Conservation (phyloP, 2,797 vertebrate species). For the Propithecus perrieri region DNA sequence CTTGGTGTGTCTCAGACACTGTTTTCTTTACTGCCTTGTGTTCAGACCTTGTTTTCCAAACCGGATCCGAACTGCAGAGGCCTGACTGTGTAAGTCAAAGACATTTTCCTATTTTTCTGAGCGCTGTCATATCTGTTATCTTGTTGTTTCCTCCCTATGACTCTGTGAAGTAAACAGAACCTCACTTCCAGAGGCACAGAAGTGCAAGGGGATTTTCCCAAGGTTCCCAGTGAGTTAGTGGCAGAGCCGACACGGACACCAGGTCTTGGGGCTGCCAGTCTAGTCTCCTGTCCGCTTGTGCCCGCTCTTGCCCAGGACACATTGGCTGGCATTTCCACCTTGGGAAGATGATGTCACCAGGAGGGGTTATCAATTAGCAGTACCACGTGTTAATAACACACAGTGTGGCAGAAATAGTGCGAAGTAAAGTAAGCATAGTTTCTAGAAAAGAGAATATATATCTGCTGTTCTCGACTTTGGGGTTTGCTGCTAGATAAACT, state of each 20-base stretch:
- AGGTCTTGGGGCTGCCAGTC: neutral
- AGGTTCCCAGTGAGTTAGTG: neutral
- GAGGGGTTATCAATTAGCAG: neutral
- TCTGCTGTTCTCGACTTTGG: conserved; percentile 1
- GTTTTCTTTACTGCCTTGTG: neutral
- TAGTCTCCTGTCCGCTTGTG: neutral
- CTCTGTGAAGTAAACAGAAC: neutral
- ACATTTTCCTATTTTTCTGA: neutral
- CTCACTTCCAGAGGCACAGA: neutral
- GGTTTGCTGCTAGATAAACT: conserved; percentile 76
- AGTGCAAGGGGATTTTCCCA: neutral
- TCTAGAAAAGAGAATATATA: neutral
- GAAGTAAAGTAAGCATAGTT: neutral
- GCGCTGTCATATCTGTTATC: neutral
- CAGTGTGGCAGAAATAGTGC: neutral
- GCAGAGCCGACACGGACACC: fast-evolving
- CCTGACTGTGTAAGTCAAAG: neutral
- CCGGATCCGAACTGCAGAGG: neutral
- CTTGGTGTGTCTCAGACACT: fast-evolving
- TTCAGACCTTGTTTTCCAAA: neutral
- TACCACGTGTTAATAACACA: fast-evolving
- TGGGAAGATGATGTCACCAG: neutral
- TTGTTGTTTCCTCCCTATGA: neutral
- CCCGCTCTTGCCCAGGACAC: fast-evolving
- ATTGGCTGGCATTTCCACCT: neutral